Evolutionary conservation across 1,140 invertebrate genomes (phyloP).

Genomic region (Steinernema khuongi): DNA sequence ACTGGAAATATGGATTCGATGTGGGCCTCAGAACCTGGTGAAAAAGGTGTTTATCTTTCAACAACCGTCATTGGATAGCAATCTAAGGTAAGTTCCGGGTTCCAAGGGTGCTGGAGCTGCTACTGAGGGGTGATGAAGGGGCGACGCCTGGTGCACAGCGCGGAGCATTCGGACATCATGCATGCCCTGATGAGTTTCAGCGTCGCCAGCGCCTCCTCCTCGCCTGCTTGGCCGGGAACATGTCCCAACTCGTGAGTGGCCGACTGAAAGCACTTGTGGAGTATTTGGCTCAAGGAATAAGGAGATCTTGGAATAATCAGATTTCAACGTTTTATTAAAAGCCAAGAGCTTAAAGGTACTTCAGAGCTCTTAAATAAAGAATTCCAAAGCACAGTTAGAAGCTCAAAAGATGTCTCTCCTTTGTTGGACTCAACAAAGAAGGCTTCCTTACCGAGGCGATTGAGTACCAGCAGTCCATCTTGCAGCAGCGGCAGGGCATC

Average conservation of each 20-base stretch:
- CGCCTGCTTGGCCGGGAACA: constrained; percentile 56
- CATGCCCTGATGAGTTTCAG: constrained; percentile 53
- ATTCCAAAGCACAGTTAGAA: too few relatives aligned
- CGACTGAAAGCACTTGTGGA: constrained; percentile 32
- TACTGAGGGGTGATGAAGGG: not conserved
- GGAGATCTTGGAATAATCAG: not conserved
- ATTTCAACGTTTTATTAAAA: not conserved
- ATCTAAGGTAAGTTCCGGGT: not conserved
- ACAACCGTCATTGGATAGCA: not conserved
- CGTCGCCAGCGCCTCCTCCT: constrained; percentile 54
- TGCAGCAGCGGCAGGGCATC: constrained; percentile 53
- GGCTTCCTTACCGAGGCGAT: constrained; percentile 47
- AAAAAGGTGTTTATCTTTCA: not conserved
- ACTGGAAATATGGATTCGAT: too few relatives aligned
- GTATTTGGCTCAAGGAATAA: not conserved
- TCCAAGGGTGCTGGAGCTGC: not conserved
- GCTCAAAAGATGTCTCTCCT: too few relatives aligned
- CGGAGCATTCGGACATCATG: constrained; percentile 52
- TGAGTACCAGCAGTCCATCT: constrained; percentile 57
- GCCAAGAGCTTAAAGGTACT: too few relatives aligned
- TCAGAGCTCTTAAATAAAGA: too few relatives aligned
- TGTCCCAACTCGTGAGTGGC: constrained; percentile 58
- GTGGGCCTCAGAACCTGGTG: too few relatives aligned
- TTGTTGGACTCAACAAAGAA: too few relatives aligned
- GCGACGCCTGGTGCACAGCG: constrained; percentile 33